phyloP scores from a whole-genome alignment of 92 coral and sea anemone species.

The Palythoa grandiflora region DNA sequence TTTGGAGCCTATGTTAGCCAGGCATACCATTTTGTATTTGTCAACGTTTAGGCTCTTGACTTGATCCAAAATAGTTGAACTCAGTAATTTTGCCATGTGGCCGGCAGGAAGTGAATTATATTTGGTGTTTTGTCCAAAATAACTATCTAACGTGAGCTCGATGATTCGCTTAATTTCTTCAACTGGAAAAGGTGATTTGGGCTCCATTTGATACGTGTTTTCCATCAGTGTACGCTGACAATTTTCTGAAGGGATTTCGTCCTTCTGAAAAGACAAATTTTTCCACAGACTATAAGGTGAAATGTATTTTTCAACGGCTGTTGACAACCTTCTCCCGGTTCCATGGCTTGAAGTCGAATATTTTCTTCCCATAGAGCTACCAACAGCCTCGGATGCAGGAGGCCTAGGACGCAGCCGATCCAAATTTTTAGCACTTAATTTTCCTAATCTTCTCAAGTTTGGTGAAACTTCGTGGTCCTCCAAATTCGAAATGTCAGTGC shows the following conservation, averaged over 20 bases:
- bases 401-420: constrained; percentile 1
- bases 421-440: background rate
- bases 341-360: constrained; percentile 5
- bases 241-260: background rate
- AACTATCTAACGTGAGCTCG: constrained; percentile 58
- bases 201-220: constrained; percentile 93
- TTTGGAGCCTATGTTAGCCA: constrained; percentile 80
- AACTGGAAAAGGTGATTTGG: constrained; percentile 74
- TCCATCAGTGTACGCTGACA: constrained; percentile 36
- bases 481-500: too few species aligned
- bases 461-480: too few species aligned
- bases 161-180: constrained; percentile 74
- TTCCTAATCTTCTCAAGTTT: background rate
- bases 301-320: constrained; percentile 32
- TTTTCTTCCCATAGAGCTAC: background rate
- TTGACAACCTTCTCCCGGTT: constrained; percentile 43
- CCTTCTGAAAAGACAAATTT: constrained; percentile 34
- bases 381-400: background rate
- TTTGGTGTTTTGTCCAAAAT: constrained; percentile 51
- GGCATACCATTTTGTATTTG: constrained; percentile 85
- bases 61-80: constrained; percentile 80
- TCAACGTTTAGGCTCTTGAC: constrained; percentile 74
- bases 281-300: constrained; percentile 70
- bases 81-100: constrained; percentile 74
- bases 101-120: constrained; percentile 63